A percentile compares a stretch with the other conserved stretches of the same genome.
These are phyloP conservation scores for Epinephelus moara DNA, from an alignment of 2,113 vertebrate species.

Conservation along the genomic window DNA sequence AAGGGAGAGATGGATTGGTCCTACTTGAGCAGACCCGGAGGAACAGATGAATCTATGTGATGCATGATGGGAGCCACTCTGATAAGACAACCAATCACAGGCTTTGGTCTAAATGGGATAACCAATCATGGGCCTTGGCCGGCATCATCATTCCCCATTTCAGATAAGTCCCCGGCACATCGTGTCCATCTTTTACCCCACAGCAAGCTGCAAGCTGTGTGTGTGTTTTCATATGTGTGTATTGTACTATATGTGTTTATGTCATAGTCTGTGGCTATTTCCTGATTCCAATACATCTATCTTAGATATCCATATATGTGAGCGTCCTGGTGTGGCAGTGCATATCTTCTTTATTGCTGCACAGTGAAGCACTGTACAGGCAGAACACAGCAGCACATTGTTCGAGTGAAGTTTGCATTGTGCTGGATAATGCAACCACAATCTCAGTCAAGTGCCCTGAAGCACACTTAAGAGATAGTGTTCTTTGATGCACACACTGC, in stretches of 20 bases:
- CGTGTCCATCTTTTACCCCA: slow-evolving; percentile 48
- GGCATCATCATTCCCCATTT: slow-evolving; percentile 66
- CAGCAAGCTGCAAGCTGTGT: slow-evolving; percentile 42
- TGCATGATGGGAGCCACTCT: slow-evolving; percentile 70
- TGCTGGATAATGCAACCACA: slow-evolving; percentile 32
- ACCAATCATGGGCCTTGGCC: slow-evolving; percentile 70
- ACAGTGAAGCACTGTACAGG: slow-evolving; percentile 52
- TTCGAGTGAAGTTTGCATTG: slow-evolving; percentile 34
- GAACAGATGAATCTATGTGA: slow-evolving; percentile 70
- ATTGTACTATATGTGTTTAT: background rate
- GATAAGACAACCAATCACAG: slow-evolving; percentile 74
- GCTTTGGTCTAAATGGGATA: slow-evolving; percentile 72
- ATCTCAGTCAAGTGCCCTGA: slow-evolving; percentile 43
- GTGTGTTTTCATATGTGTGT: slow-evolving; percentile 11
- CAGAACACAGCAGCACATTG: slow-evolving; percentile 50
- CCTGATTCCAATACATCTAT: slow-evolving; percentile 41
- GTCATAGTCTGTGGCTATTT: slow-evolving; percentile 8
- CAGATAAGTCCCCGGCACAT: slow-evolving; percentile 58
- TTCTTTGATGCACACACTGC: slow-evolving; percentile 28
- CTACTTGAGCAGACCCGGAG: slow-evolving; percentile 60
- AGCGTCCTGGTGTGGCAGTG: slow-evolving; percentile 24
- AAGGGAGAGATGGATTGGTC: slow-evolving; percentile 65
- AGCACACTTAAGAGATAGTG: slow-evolving; percentile 14
- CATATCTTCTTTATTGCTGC: slow-evolving; percentile 42
- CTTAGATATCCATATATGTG: slow-evolving; percentile 52